Base-by-base conservation (phyloP, 2,888 invertebrate genomes). In the Drosophila subquinaria region DNA sequence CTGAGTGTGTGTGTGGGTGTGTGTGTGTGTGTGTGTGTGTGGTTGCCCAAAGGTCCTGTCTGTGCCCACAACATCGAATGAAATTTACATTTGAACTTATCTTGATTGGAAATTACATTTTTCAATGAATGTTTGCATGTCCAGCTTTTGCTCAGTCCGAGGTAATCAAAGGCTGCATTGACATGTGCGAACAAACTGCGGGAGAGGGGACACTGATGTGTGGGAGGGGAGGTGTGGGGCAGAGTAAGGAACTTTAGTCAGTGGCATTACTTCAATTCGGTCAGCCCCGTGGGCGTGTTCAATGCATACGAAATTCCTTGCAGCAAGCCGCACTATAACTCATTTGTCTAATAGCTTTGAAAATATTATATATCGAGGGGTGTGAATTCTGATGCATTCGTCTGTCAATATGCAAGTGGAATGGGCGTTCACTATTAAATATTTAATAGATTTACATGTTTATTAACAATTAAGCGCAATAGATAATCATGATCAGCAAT, bases 81-180 rank as follows among this genome's bases (percentile, higher is more conserved):
- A 56, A 67, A 65, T 73, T 75, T 82, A 73, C 75, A 80, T 80
- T 85, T 71, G 72, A 82, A 79, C 80, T 81, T 76, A 85, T 83
- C 85, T 78, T 76, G 75, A 83, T 82, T 78, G 74, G 72, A 77
- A 77, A 75, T 70, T 76, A 73, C 68, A 75, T 79, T 81, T 71
- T 73, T 65, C 70, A 64, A 71, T 69, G 76, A 64, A 66, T 67
- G 75, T 56, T 68, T 73, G 73, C 75, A 67, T 77, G 85, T 75
- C 48, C 69, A 69, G 63, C 35, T 45, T 48, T 47, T 36, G 38
- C 59, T 61, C 36, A 51, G 69, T 55, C 52, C 71, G 51, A 50
- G 51, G 67, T 71, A 82, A 82, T 82, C 80, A 79, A 73, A 76
- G 73, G 51, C 69, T 62, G 51, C 53, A 64, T 65, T 72, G 71